phyloP scores from a whole-genome alignment of 1,140 invertebrate genomes.

The Ericerus pela region DNA sequence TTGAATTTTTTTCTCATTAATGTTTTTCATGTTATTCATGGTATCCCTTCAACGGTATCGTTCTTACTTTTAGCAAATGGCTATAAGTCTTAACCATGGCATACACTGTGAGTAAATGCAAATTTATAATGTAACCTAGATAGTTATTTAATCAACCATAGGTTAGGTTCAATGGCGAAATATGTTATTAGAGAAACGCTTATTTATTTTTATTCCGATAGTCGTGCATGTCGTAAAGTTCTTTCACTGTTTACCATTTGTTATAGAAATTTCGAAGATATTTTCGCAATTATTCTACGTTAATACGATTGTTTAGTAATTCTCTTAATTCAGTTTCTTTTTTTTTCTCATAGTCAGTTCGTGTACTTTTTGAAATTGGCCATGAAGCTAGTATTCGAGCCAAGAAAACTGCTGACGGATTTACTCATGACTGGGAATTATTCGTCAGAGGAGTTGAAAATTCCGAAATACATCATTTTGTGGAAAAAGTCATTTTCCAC shows the following conservation, averaged over 20 bases:
- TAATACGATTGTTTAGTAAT: not conserved
- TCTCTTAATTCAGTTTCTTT: not conserved
- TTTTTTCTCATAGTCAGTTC: slow-evolving; percentile 39
- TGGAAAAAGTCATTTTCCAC: slow-evolving; percentile 88
- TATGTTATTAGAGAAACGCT: not conserved
- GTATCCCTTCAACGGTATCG: not conserved
- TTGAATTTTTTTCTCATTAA: not conserved
- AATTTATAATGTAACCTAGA: slow-evolving; percentile 2
- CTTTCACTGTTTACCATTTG: not conserved
- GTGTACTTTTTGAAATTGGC: slow-evolving; percentile 80
- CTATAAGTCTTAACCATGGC: slow-evolving; percentile 1
- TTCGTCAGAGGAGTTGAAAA: slow-evolving; percentile 77
- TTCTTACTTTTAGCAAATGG: slow-evolving; percentile 5
- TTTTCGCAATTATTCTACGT: not conserved
- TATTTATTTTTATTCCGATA: not conserved
- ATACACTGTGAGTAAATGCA: slow-evolving; percentile 4
- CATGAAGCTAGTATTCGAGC: slow-evolving; percentile 66
- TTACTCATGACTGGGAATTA: slow-evolving; percentile 96
- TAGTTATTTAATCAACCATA: not conserved
- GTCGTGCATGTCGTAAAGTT: not conserved
- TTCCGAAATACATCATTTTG: slow-evolving; percentile 71
- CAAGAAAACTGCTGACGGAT: slow-evolving; percentile 68
- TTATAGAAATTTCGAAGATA: not conserved
- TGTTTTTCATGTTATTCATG: not conserved
- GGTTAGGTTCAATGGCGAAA: slow-evolving; percentile 8